These are phyloP conservation scores for Petaurus breviceps DNA, from an alignment of 2,113 vertebrate species.

Conservation along the genomic window DNA sequence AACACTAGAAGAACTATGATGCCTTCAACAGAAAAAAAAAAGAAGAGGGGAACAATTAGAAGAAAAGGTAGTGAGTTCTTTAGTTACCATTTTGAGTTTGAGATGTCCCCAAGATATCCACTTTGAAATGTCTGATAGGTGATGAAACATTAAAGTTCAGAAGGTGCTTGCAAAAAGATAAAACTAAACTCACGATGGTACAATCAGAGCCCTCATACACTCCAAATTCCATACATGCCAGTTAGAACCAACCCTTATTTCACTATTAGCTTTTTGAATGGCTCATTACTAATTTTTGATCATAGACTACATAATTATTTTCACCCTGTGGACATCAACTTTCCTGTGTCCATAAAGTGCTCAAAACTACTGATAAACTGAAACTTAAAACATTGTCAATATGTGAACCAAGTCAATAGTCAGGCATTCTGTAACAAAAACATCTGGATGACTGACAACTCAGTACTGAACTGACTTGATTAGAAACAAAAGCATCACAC, in stretches of 20 bases:
- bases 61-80: neutral
- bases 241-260: neutral
- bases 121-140: neutral
- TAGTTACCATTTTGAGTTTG: neutral
- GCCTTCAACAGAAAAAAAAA: neutral
- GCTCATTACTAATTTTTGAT: neutral
- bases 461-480: neutral
- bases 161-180: neutral
- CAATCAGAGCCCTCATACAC: neutral
- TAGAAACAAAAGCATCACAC: neutral
- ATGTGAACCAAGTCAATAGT: neutral
- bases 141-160: neutral
- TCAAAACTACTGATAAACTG: neutral
- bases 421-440: neutral
- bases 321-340: neutral
- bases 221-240: neutral
- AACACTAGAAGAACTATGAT: neutral
- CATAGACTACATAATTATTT: neutral
- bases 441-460: constrained; percentile 9
- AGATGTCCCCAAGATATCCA: neutral
- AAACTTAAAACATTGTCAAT: neutral
- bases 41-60: neutral
- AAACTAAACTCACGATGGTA: neutral
- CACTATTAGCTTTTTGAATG: neutral
- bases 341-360: neutral